Evolutionary conservation across 2,888 invertebrate species (phyloP), one percentile per base, ranked within the genome.

Genomic region (Heliconius ethilla): DNA sequence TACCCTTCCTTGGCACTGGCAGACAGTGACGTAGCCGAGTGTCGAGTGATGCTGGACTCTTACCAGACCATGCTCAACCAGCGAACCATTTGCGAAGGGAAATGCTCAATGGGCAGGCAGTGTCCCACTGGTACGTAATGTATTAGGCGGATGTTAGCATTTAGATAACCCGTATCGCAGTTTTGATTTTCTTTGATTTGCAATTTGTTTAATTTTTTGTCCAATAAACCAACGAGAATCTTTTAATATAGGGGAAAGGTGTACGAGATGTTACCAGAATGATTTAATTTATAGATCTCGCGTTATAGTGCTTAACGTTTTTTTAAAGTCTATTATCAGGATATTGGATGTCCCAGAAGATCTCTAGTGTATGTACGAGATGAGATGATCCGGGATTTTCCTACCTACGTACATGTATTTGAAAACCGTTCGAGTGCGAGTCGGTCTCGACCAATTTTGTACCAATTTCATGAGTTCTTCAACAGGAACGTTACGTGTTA

Each of bases 21-120:
- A 1, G 96, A 96, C 84, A 95, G 95, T 78, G 98, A 98, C 87
- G 95, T 96, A 79, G 95, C 96, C 27, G 96, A 97, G 84, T 98
- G 98, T 86, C 95, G 96, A 33, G 89, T 96, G 29, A 97, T 98
- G 27, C 27, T 27, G 27, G 96, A 97, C 87, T 97, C 97, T 81
- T 99, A 98, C 90, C 97, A 98, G 88, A 97, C 97, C 80, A 95
- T 98, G 89, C 94, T 98, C 75, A 96, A 96, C 84, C 96, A 97
- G 79, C 95, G 96, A 81, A 96, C 97, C 85, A 97, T 98, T 81
- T 98, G 98, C 91, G 98, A 98, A 89, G 98, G 98, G 69, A 96
- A 97, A 87, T 98, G 98, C 88, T 95, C 96, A 6, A 96, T 97
- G 94, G 97, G 97, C 70, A 96, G 97, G 85, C 96, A 96, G 84